Base-by-base conservation (phyloP, 2,113 vertebrate species). In the Accipiter virgatus region DNA sequence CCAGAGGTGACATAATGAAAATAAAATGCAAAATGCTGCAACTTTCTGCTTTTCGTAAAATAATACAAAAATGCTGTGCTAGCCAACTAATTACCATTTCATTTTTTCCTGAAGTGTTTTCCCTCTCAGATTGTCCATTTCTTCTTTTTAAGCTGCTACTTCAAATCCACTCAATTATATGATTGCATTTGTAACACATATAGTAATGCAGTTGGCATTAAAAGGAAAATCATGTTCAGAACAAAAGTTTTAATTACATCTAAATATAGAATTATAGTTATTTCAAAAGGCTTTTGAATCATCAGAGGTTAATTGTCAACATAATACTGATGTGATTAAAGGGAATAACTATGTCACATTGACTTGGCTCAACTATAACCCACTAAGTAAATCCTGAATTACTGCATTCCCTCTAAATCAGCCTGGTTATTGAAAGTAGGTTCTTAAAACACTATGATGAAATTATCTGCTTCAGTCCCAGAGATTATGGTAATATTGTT, bases 241-340 rank as follows among this genome's bases (percentile, higher is more conserved):
- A 96, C 62, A 92, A 81, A 94, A 92, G 47, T 59, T 91, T 90
- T 94, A 96, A 89, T 93, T 93, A 91, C 71, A 71, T 55, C 71
- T 86, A 86, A 95, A 88, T 78, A 87, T 65, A 94, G 58, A 59
- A 47, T 65, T 43, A 53, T n/a, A 90, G 53, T 75, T 10, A 65
- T 61, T 94, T 88, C 58, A 88, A 95, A 96, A 86, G 36, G 53
- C 38, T 90, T 94, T 94, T 90, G 88, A 94, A 94, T 91, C 67
- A 72, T 85, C 74, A 77, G 66, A 94, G 61, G 85, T 95, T 94
- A 93, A 94, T 80, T 88, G 79, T 78, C 71, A 93, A 78, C 74
- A 70, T 90, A 95, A 88, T 62, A 87, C 45, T 36, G 53, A 68
- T 1, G 0, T 83, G 90, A 74, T 92, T 86, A 95, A 90, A 95